phyloP scores from a whole-genome alignment of 2,113 vertebrate genomes.

The Lepisosteus osseus region DNA sequence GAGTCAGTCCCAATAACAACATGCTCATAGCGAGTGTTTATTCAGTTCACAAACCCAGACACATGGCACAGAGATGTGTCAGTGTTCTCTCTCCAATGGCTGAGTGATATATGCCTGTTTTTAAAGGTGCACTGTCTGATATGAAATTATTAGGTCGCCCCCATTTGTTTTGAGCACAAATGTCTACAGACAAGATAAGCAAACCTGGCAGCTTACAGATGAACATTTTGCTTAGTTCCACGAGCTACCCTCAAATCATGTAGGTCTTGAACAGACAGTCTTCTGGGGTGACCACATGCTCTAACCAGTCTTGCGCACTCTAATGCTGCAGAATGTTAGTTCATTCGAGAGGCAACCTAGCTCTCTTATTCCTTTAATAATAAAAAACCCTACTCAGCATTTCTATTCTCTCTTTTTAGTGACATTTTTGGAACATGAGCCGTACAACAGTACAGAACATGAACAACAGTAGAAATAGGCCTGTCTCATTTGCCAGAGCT shows the following conservation, averaged over 20 bases:
- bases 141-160: slow-evolving; percentile 41
- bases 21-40: slow-evolving; percentile 36
- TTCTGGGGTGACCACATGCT: not conserved
- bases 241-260: slow-evolving; percentile 10
- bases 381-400: no score
- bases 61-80: slow-evolving; percentile 18
- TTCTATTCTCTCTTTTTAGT: no score
- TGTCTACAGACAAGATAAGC: slow-evolving; percentile 44
- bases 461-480: not conserved
- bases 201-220: slow-evolving; percentile 27
- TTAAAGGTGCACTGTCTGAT: slow-evolving; percentile 45
- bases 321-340: slow-evolving; percentile 13
- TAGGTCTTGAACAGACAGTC: no score
- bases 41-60: slow-evolving; percentile 31
- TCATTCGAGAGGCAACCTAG: slow-evolving; percentile 10
- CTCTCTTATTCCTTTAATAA: no score
- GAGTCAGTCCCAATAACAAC: slow-evolving; percentile 23
- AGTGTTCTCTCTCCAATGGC: slow-evolving; percentile 31
- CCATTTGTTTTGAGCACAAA: slow-evolving; percentile 46
- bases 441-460: no score
- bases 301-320: slow-evolving; percentile 23
- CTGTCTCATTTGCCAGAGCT: not conserved
- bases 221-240: slow-evolving; percentile 17
- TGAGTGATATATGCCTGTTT: slow-evolving; percentile 47
- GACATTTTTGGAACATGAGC: no score